A percentile compares a stretch with the other conserved stretches of the same genome.
Conservation (phyloP, 2,888 invertebrate genomes). For the Agrotis exclamationis region DNA sequence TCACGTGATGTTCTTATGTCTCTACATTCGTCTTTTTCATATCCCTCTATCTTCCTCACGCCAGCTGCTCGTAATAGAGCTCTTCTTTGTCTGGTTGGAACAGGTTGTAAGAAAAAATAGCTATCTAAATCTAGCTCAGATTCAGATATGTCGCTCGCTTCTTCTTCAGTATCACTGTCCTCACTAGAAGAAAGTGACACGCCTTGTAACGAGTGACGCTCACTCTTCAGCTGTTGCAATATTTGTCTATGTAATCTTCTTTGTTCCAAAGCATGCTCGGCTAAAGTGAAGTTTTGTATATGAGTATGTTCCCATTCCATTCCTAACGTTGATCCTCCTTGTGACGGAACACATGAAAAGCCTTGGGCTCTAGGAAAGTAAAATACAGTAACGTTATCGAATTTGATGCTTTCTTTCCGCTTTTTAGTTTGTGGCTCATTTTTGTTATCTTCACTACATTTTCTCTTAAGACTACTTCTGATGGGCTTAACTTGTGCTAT, state of each 20-base stretch:
- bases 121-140: constrained; percentile 97
- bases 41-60: constrained; percentile 97
- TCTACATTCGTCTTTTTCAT: constrained; percentile 98
- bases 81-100: constrained; percentile 97
- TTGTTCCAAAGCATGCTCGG: constrained; percentile 97
- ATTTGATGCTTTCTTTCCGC: constrained; percentile 95
- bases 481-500: constrained; percentile 71
- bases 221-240: constrained; percentile 93
- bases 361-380: constrained; percentile 98
- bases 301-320: constrained; percentile 95
- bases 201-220: constrained; percentile 91
- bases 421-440: constrained; percentile 91
- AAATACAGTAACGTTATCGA: constrained; percentile 98
- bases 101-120: constrained; percentile 97
- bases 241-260: constrained; percentile 96
- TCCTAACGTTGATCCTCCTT: constrained; percentile 97
- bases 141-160: constrained; percentile 95
- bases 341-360: constrained; percentile 97
- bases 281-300: constrained; percentile 95
- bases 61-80: constrained; percentile 97
- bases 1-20: constrained; percentile 98
- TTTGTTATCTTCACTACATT: constrained; percentile 83
- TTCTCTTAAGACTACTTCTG: constrained; percentile 94
- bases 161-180: constrained; percentile 96
- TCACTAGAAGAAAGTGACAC: constrained; percentile 94